Conservation (phyloP, 2,888 invertebrate genomes). For the Drosophila barbarae region DNA sequence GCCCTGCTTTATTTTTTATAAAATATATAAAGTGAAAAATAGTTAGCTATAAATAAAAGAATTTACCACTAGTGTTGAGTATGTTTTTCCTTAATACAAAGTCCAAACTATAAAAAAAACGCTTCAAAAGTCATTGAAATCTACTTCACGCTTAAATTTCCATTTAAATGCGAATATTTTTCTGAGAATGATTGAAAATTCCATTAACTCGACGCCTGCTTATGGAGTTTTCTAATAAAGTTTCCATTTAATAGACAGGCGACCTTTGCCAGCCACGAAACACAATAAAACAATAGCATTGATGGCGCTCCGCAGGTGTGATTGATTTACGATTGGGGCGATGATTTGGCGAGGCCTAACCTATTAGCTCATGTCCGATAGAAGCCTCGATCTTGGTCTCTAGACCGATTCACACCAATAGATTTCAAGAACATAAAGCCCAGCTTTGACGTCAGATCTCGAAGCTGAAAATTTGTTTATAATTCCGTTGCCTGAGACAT, state of each 20-base stretch:
- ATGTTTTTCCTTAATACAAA: background rate
- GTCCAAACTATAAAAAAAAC: background rate
- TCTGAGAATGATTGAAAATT: slow-evolving; percentile 19
- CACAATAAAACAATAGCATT: slow-evolving; percentile 38
- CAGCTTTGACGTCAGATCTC: slow-evolving; percentile 30
- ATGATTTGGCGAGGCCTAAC: slow-evolving; percentile 18
- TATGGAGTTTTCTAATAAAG: slow-evolving; percentile 48
- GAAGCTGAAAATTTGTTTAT: slow-evolving; percentile 13
- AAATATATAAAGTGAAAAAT: background rate
- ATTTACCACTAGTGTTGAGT: background rate
- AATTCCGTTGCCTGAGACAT: slow-evolving; percentile 24
- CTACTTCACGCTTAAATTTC: slow-evolving; percentile 9
- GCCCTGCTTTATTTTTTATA: background rate
- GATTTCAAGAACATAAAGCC: background rate
- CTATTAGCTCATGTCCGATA: slow-evolving; percentile 2
- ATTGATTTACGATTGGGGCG: slow-evolving; percentile 57
- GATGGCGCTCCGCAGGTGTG: slow-evolving; percentile 42
- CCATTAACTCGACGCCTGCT: slow-evolving; percentile 24
- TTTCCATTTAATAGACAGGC: slow-evolving; percentile 54
- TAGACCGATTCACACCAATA: background rate
- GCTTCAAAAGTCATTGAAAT: slow-evolving; percentile 3
- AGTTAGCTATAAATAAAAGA: background rate
- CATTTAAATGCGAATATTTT: slow-evolving; percentile 8
- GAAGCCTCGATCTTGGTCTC: background rate
- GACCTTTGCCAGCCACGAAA: slow-evolving; percentile 46